Evolutionary conservation across 2,113 vertebrate genomes (phyloP).

Genomic region (Oryctolagus cuniculus): DNA sequence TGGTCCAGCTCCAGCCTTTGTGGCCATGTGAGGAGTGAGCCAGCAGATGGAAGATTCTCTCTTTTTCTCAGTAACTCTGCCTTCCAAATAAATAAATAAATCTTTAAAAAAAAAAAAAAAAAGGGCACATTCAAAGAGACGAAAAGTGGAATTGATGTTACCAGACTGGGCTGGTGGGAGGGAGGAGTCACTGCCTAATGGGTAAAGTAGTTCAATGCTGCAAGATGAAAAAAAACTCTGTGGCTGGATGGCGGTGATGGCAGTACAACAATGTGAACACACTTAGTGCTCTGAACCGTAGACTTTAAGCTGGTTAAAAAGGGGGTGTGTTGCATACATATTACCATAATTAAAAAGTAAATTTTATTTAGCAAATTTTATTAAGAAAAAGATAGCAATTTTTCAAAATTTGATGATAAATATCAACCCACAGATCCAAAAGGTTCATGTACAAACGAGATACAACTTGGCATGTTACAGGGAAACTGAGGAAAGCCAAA

Average conservation of each 20-base stretch:
- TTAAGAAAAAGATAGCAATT: not conserved
- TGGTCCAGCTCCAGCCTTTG: too few species aligned
- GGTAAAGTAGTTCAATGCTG: not conserved
- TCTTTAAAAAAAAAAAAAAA: not conserved
- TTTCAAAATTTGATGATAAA: not conserved
- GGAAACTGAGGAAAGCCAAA: conserved; percentile 19
- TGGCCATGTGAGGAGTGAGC: too few species aligned
- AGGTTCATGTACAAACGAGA: not conserved
- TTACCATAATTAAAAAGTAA: not conserved
- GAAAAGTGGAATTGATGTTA: not conserved
- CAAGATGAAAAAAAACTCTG: not conserved
- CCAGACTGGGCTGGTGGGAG: not conserved
- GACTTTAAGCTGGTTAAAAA: not conserved
- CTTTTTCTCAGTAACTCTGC: too few species aligned
- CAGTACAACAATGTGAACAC: too few species aligned
- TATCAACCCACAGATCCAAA: not conserved
- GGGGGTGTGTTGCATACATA: not conserved
- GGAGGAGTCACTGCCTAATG: not conserved
- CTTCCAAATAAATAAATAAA: too few species aligned
- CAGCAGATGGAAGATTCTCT: too few species aligned
- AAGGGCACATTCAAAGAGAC: not conserved
- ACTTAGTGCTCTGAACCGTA: not conserved
- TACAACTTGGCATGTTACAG: not conserved
- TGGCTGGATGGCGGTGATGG: not conserved
- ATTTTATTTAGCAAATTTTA: not conserved